These are phyloP conservation scores for Stenolophus ochropezus DNA, from an alignment of 2,888 invertebrate species.

Conservation along the genomic window DNA sequence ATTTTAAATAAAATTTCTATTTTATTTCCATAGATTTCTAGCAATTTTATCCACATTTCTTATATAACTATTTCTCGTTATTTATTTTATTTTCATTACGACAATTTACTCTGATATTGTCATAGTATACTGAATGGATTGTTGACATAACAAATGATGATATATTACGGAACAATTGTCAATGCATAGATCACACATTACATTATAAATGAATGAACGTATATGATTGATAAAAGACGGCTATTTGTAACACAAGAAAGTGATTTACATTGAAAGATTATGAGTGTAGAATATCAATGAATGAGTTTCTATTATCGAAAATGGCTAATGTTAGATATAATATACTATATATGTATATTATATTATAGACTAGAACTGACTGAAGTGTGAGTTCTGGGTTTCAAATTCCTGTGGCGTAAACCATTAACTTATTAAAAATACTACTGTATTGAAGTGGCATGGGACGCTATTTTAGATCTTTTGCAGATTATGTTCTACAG, in stretches of 20 bases:
- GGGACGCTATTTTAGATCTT: no score
- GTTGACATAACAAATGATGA: background rate
- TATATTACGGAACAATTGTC: background rate
- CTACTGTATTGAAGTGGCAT: no score
- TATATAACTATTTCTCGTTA: background rate
- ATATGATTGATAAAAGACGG: background rate
- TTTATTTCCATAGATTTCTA: background rate
- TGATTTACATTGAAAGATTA: background rate
- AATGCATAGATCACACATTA: background rate
- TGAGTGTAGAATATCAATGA: background rate
- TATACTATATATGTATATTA: background rate
- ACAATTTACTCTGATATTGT: background rate
- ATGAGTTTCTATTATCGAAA: background rate
- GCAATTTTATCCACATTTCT: background rate
- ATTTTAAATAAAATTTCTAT: no score
- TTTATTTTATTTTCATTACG: background rate
- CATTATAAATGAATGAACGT: background rate
- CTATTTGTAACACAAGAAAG: background rate
- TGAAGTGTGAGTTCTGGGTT: no score
- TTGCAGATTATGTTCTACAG: no score
- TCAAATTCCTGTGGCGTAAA: no score
- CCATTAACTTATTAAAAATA: no score
- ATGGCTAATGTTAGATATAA: background rate
- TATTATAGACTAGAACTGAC: background rate
- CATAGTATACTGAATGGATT: background rate